These are phyloP conservation scores for Podocnemis expansa DNA, from an alignment of 2,113 vertebrate genomes.

Conservation along the genomic window DNA sequence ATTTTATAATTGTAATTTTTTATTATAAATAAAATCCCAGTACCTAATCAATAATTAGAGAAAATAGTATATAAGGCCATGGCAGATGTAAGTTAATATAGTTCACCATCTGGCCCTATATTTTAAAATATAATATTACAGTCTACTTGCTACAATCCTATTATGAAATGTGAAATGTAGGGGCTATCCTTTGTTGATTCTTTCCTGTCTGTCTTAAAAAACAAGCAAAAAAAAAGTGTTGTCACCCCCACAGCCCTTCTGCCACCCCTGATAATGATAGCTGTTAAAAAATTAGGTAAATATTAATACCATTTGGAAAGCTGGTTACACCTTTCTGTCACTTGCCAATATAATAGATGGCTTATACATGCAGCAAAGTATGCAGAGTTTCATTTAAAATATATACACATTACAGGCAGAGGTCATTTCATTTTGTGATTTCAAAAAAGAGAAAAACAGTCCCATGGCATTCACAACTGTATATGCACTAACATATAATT, in stretches of 20 bases:
- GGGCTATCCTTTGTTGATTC: not conserved
- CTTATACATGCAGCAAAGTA: not conserved
- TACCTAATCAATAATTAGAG: not conserved
- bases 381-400: not conserved
- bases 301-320: not conserved
- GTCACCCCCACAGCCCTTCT: too few relatives aligned
- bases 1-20: not conserved
- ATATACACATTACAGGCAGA: not conserved
- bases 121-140: not conserved
- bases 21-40: not conserved
- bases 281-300: not conserved
- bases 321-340: not conserved
- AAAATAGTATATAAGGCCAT: not conserved
- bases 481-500: constrained; percentile 33
- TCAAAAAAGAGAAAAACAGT: constrained; percentile 20
- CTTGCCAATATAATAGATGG: not conserved
- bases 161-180: not conserved
- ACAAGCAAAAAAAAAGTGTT: not conserved
- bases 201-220: not conserved
- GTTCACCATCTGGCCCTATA: not conserved
- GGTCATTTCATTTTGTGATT: not conserved
- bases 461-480: constrained; percentile 26
- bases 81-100: not conserved
- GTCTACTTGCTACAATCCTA: not conserved
- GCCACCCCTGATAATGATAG: not conserved